Evolutionary conservation across 2,113 vertebrate genomes (phyloP), one percentile per base, ranked within the genome.

Genomic region (Platycercus adscitus): DNA sequence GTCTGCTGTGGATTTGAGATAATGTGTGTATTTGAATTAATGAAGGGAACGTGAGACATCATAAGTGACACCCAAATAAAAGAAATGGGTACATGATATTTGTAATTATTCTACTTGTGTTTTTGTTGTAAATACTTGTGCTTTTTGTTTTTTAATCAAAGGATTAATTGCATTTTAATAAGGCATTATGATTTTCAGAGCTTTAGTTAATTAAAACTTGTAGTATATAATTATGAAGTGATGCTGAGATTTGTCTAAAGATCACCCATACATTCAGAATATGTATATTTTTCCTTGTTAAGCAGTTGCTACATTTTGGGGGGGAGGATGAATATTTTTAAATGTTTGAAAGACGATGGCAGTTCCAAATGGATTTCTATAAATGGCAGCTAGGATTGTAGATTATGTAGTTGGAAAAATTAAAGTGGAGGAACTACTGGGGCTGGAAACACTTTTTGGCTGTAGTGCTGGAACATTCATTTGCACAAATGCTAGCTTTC

Each of bases 11-110:
- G 99, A 99, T 99, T 98, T 98, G 99, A 99, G 99, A 99, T 99
- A 99, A 99, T 99, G 99, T 99, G 99, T 99, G 99, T 99, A 99
- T 99, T 99, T 99, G 99, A 99, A 99, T 99, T 99, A 99, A 99
- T 98, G 98, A 99, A 99, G 99, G 99, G 98, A 99, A 98, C 98
- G 98, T 98, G 98, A 99, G 98, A 99, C 99, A 99, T 99, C 99
- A 99, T 98, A 99, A 99, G 99, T 99, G 99, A 99, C 99, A 99
- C 99, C 99, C 98, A 98, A 99, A 99, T 99, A 99, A 99, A 99
- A 99, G 99, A 98, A 99, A 99, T 98, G 98, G 98, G 99, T 99
- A 99, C 99, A 99, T 99, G 99, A 99, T 99, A 99, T 99, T 99
- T 99, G 99, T 99, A 99, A 99, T 99, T 99, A 99, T 99, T 99